A percentile compares a stretch with the other conserved stretches of the same genome.
These are phyloP conservation scores for Ephialtes manifestator DNA, from an alignment of 2,888 invertebrate genomes.

Conservation along the genomic window DNA sequence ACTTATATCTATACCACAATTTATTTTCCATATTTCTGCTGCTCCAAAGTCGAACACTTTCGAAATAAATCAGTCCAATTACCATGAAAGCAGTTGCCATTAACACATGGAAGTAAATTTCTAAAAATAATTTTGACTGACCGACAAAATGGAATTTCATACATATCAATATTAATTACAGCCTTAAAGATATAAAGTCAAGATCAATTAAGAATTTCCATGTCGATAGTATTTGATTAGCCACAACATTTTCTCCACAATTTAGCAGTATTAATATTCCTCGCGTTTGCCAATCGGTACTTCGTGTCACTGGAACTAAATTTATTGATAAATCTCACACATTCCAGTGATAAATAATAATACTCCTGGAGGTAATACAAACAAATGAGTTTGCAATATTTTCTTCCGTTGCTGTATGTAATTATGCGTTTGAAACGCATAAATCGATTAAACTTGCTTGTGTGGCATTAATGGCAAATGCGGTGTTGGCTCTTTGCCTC, in stretches of 20 bases:
- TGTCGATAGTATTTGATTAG: no score
- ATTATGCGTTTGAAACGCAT: slow-evolving; percentile 32
- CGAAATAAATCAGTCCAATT: no score
- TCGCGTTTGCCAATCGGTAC: not conserved
- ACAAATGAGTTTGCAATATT: not conserved
- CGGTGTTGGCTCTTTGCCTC: not conserved
- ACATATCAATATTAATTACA: no score
- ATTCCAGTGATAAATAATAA: not conserved
- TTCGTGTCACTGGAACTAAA: not conserved
- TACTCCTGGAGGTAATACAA: not conserved
- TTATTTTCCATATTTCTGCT: no score
- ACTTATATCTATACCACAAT: no score
- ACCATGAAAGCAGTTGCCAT: no score
- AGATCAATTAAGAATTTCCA: no score
- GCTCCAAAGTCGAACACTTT: no score
- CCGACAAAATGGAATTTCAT: no score
- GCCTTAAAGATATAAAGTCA: no score
- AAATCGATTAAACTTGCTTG: slow-evolving; percentile 9
- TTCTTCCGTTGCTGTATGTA: not conserved
- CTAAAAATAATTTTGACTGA: no score
- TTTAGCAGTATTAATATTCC: not conserved
- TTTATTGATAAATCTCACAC: not conserved
- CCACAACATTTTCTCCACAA: not conserved
- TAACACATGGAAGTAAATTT: no score
- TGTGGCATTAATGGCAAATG: slow-evolving; percentile 7